phyloP scores from a whole-genome alignment of 2,888 invertebrate species.

The Melinaea marsaeus region DNA sequence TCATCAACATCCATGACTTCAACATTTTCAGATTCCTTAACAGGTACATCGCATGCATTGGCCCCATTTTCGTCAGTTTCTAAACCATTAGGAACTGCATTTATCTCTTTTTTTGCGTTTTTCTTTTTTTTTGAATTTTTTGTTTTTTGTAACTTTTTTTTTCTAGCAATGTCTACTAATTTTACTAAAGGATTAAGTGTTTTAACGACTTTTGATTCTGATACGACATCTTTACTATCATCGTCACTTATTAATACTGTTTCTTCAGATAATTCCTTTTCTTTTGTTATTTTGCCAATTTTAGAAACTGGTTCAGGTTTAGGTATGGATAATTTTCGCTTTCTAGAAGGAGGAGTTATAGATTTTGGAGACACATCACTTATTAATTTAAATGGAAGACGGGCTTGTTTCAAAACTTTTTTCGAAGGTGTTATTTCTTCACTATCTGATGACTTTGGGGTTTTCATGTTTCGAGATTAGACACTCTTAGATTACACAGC shows the following conservation, averaged over 20 bases:
- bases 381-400: conserved; percentile 78
- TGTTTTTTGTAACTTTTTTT: conserved; percentile 59
- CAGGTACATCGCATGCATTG: conserved; percentile 19
- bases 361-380: conserved; percentile 62
- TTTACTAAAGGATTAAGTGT: conserved; percentile 62
- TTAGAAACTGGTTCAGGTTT: conserved; percentile 56
- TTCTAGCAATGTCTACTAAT: conserved; percentile 61
- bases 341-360: conserved; percentile 53
- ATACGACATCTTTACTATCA: conserved; percentile 48
- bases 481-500: conserved; percentile 17
- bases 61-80: conserved; percentile 30
- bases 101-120: conserved; percentile 36
- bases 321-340: conserved; percentile 65
- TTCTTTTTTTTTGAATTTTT: conserved; percentile 48
- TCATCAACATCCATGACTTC: conserved; percentile 33
- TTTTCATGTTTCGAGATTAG: conserved; percentile 53
- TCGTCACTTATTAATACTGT: conserved; percentile 65
- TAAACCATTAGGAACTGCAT: conserved; percentile 26
- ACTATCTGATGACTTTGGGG: conserved; percentile 56
- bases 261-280: conserved; percentile 53
- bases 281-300: conserved; percentile 62
- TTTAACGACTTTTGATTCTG: conserved; percentile 40
- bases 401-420: conserved; percentile 80
- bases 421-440: conserved; percentile 66
- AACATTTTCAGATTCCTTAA: conserved; percentile 23